Conservation (phyloP, 2,888 invertebrate species). For the Limenitis camilla region DNA sequence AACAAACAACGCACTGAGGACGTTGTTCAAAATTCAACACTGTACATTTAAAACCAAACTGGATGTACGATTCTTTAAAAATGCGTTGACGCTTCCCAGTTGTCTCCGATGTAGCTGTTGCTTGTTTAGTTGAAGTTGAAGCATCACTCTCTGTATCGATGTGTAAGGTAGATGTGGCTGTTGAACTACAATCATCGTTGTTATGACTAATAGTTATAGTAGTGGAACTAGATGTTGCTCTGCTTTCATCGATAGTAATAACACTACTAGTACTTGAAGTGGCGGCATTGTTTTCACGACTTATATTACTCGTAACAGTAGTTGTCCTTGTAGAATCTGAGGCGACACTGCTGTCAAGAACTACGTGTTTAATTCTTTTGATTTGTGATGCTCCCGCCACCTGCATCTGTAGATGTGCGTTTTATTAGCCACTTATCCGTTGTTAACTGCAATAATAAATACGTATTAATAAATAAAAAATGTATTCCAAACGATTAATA, state of each 20-base stretch:
- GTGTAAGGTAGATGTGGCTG: neutral
- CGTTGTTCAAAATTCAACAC: no score
- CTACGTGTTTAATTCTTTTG: slow-evolving; percentile 2
- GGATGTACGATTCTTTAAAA: no score
- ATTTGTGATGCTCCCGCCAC: neutral
- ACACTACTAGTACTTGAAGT: neutral
- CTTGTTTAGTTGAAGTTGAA: no score
- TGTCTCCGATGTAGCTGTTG: no score
- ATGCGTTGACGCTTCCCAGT: no score
- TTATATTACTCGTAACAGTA: neutral
- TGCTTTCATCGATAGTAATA: neutral
- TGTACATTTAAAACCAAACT: no score
- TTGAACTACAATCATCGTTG: neutral
- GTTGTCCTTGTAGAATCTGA: neutral
- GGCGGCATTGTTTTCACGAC: neutral
- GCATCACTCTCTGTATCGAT: no score
- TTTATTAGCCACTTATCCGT: neutral
- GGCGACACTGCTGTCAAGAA: slow-evolving; percentile 1
- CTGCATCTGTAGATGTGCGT: neutral
- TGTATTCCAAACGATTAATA: neutral
- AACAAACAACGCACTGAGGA: no score
- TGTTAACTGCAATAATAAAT: neutral
- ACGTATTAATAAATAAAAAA: neutral
- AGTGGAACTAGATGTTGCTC: neutral
- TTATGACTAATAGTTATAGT: neutral